Evolutionary conservation across 2,113 vertebrate species (phyloP), one percentile per base, ranked within the genome.

Genomic region (Scartelaos histophorus): DNA sequence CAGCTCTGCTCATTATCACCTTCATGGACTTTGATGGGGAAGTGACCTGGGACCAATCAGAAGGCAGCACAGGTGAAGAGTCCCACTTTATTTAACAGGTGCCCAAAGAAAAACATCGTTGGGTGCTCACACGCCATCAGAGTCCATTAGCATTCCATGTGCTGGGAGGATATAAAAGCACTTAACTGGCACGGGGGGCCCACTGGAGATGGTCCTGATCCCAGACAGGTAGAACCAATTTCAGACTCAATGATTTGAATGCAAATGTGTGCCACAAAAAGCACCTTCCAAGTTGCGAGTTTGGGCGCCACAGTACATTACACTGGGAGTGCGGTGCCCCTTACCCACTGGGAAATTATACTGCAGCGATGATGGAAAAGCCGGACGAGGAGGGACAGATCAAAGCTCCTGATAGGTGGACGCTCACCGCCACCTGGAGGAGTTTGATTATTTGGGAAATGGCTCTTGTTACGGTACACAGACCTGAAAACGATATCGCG

Each of bases 231-330:
- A 87, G 85, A 92, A 90, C 87, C 91, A 91, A 93, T 93, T 90
- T 91, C 85, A 90, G 87, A 91, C 87, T 88, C 82, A 90, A 87
- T 91, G 89, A 92, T 93, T 92, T 91, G 88, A 91, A 92, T 92
- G 91, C 90, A 93, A 93, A 93, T 93, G 75, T 77, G 83, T 80
- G 68, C 81, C 24, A 85, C 86, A 86, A 87, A 90, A 79, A 81
- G 68, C 73, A 65, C 75, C 82, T 86, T 85, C 87, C 77, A 76
- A 80, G 84, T 85, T 82, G 53, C 49, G 60, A 89, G 77, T 64
- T 70, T 78, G 22, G 51, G 74, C 82, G 84, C 87, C 82, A 75
- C 82, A 84, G 72, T 82, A 85, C 91, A 91, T 90, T 90, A 90
- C 76, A 80, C 77, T 82, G 80, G 86, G 61, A 85, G 73, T 15